Percentiles rank a stretch among this genome's conserved stretches.
These are phyloP conservation scores for Lagenorhynchus albirostris DNA, from an alignment of 2,113 vertebrate species.

Conservation along the genomic window DNA sequence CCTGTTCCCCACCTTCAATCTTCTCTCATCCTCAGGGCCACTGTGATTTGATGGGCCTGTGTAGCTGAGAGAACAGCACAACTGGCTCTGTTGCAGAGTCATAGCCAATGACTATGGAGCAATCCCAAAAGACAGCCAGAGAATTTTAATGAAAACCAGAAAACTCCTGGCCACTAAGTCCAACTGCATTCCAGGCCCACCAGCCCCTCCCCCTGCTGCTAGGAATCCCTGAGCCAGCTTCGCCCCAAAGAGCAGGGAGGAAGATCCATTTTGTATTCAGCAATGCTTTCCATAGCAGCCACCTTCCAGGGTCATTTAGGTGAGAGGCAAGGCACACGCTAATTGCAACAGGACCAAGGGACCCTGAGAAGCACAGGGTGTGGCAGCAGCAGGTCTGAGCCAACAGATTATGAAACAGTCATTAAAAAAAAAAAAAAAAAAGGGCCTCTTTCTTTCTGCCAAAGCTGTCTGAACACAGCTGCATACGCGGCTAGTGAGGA, in stretches of 20 bases:
- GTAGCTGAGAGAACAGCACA: neutral
- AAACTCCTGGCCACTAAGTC: conserved; percentile 26
- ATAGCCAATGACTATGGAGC: conserved; percentile 8
- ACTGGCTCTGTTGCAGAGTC: neutral
- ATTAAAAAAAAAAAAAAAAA: neutral
- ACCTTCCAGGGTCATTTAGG: conserved; percentile 33
- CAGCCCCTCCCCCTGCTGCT: conserved; percentile 49
- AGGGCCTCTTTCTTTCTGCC: conserved; percentile 50
- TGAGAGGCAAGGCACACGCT: conserved; percentile 7
- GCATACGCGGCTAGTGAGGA: conserved; percentile 55
- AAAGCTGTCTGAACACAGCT: conserved; percentile 70
- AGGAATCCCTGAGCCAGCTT: conserved; percentile 59
- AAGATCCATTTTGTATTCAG: conserved; percentile 51
- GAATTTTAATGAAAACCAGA: conserved; percentile 80
- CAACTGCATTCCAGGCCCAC: conserved; percentile 1
- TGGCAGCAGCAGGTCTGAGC: conserved; percentile 39
- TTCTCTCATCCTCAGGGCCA: conserved; percentile 10
- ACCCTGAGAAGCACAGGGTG: conserved; percentile 23
- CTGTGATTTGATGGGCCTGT: conserved; percentile 28
- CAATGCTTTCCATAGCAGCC: neutral
- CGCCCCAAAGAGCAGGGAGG: neutral
- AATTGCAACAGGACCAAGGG: neutral
- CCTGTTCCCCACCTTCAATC: neutral
- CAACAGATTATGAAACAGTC: conserved; percentile 70
- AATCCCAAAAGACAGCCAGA: conserved; percentile 61